A percentile compares a stretch with the other conserved stretches of the same genome.
These are phyloP conservation scores for Catocala nupta DNA, from an alignment of 2,888 invertebrate species.

Conservation along the genomic window DNA sequence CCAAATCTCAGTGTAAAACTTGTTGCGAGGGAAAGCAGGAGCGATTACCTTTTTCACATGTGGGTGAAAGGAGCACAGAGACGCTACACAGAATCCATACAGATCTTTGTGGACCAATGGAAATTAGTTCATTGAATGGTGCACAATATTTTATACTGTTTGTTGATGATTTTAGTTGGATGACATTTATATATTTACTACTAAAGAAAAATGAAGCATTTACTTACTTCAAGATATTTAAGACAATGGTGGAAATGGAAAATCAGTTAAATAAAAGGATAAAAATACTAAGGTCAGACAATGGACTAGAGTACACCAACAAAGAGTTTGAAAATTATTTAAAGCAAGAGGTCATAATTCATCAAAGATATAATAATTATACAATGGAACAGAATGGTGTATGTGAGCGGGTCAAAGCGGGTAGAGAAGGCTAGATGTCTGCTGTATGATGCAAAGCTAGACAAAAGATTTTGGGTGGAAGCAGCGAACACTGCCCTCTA, in stretches of 20 bases:
- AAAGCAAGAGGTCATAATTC: neutral
- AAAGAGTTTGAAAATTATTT: neutral
- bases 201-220: neutral
- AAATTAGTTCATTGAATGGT: neutral
- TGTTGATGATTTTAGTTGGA: slow-evolving; percentile 1
- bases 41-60: slow-evolving; percentile 29
- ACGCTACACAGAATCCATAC: neutral
- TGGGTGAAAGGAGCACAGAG: slow-evolving; percentile 30
- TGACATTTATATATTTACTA: slow-evolving; percentile 1
- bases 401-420: neutral
- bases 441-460: slow-evolving; percentile 1
- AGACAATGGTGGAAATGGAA: neutral
- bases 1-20: slow-evolving; percentile 28
- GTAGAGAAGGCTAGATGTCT: slow-evolving; percentile 4
- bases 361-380: neutral
- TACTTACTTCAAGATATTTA: neutral
- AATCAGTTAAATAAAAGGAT: neutral
- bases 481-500: neutral
- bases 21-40: slow-evolving; percentile 43
- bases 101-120: slow-evolving; percentile 1
- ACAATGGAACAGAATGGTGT: slow-evolving; percentile 7
- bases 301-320: neutral
- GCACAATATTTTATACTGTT: neutral
- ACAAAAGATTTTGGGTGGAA: neutral
- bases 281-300: neutral